Base-by-base conservation (phyloP, 2,797 vertebrate genomes). In the Galagoides demidoff region DNA sequence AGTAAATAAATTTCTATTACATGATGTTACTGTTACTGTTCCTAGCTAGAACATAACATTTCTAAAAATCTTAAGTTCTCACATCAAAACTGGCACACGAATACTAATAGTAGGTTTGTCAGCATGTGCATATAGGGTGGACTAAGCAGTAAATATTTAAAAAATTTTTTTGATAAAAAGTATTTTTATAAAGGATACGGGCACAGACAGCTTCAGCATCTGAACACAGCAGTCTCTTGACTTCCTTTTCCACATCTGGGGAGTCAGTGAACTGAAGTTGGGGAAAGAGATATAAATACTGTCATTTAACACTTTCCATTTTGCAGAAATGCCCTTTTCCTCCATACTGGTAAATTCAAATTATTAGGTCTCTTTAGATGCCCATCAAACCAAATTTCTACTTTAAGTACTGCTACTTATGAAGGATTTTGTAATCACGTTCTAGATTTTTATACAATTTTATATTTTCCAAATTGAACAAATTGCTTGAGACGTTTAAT, bases 191-290 rank as follows among this genome's bases (percentile, higher is more conserved):
- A 96, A 99, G 99, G 99, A 99, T 99, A 99, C 99, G 99, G 92
- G 99, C 99, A 97, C 98, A 99, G 98, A 99, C 98, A 20, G 99
- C 99, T 66, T 99, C 99, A 1, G 99, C 99, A 93, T 99, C 99
- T 31, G 99, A 99, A 98, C 98, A 99, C 97, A 99, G 98, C 93
- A 99, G 98, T 96, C 99, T 99, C 95, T 99, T 99, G 98, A 99
- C 99, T 98, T 99, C 99, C 95, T 99, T 99, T 96, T 99, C 99
- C 97, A 99, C 99, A 94, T 99, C 99, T 96, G 99, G 99, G 98
- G 99, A 99, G 87, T 99, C 99, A 19, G 99, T 99, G 96, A 99
- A 99, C 99, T 99, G 98, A 49, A 93, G 85, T 88, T 92, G 2
- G 23, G 29, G 20, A 70, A 82, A 70, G 9, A 92, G 55, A 94